Base-by-base conservation (phyloP, 2,888 invertebrate species). In the Crocallis elinguaria region DNA sequence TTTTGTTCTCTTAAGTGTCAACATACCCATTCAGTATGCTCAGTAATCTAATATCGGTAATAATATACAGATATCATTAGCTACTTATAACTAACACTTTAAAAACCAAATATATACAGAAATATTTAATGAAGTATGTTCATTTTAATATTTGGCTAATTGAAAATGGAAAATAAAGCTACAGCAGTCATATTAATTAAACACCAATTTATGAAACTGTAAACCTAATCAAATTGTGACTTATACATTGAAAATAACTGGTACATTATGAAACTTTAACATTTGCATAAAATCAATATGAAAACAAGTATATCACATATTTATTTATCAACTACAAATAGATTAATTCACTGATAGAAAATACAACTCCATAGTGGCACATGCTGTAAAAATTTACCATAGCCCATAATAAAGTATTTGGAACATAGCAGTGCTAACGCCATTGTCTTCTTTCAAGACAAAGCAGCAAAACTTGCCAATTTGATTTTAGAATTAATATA, bases 21-120 rank as follows among this genome's bases (percentile, higher is more conserved):
- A 21, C 35, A 62, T 54, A 66, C 41, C 53, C 57, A 50, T n/a
- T 53, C 55, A 30, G 57, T 54, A 30, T 48, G 39, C 16, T 7
- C 30, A 51, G 49, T 54, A 32, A 52, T 25, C 48, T 50, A 53
- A 51, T 58, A 82, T n/a, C n/a, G n/a, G n/a, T n/a, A 19, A 19
- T 29, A 29, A 60, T 67, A 84, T 87, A 51, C 25, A 43, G 14
- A 16, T 46, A 51, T 19, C 23, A 49, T 54, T 86, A 86, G 78
- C 88, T 89, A 88, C 86, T 87, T 89, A 89, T 7, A 77, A 72
- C 83, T 88, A 88, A 78, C 68, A 77, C 71, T 77, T 73, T 77
- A 77, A 79, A 79, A 78, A 82, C 69, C 83, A 84, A 82, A 84
- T 88, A 88, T 86, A 87, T 86, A 88, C 86, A 87, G 78, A 84